phyloP scores from a whole-genome alignment of 2,797 vertebrate genomes.

The Botia almorhae region DNA sequence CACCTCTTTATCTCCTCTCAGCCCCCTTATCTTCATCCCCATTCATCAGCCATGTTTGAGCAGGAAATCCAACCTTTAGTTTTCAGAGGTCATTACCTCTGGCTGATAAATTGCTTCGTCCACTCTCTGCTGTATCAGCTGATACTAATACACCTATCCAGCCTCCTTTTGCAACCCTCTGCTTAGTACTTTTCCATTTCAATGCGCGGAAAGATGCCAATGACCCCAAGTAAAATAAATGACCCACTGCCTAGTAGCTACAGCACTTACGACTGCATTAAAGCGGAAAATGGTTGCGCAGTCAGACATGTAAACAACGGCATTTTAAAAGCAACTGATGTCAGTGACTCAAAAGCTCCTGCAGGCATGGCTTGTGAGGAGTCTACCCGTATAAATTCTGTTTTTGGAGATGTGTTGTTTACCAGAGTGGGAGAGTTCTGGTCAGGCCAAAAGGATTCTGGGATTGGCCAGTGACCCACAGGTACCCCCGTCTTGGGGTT shows the following conservation, averaged over 20 bases:
- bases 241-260: not conserved
- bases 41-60: constrained; percentile 26
- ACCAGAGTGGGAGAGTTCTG: constrained; percentile 97
- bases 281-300: not conserved
- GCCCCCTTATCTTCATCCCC: constrained; percentile 26
- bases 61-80: constrained; percentile 39
- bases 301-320: not conserved
- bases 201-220: not conserved
- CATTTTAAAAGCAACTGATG: not conserved
- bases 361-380: not conserved
- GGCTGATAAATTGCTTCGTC: constrained; percentile 28
- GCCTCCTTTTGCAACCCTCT: constrained; percentile 9
- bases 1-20: constrained; percentile 25
- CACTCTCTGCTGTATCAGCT: constrained; percentile 15
- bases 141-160: constrained; percentile 20
- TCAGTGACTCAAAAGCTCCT: not conserved
- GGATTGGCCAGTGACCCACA: constrained; percentile 97
- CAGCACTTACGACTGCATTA: not conserved
- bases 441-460: constrained; percentile 98
- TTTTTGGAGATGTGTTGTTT: constrained; percentile 65
- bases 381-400: not conserved
- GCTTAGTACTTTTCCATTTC: constrained; percentile 24
- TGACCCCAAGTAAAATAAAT: not conserved
- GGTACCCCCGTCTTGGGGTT: constrained; percentile 97
- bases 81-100: constrained; percentile 24